Base-by-base conservation (phyloP, 2,113 vertebrate genomes). In the Rhynchomys soricoides region DNA sequence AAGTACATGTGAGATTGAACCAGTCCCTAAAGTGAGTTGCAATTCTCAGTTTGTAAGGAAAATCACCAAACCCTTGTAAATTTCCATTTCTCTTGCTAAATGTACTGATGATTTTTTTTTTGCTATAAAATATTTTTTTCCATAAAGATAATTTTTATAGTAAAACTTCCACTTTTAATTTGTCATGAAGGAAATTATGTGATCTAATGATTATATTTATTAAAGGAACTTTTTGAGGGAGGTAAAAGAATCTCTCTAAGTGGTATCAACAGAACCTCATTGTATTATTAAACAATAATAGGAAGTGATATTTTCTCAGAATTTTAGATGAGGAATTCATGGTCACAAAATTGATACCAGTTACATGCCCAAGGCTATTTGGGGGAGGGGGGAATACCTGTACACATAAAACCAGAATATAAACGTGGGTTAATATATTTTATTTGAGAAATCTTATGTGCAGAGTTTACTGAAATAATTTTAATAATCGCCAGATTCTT, bases 21-120 rank as follows among this genome's bases (percentile, higher is more conserved):
- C n/a, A 73, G 7, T 94, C 82, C 89, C 40, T 95, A 81, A 86
- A 26, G 17, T 86, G 71, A 86, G 37, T 82, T 86, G 78, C 40
- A 64, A 62, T 85, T 89, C 92, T 74, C 29, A 50, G 40, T 91
- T 95, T 91, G 81, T 70, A 89, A 91, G 83, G 59, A 94, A 96
- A 96, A 70, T 77, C 59, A 81, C 45, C 34, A 31, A 48, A 62
- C 12, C 13, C 48, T 77, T 91, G 93, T 57, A 92, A 89, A 19
- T 34, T 74, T 88, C 29, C 75, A 1, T 62, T 79, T 94, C 57
- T 90, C 77, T 59, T 94, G 43, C 4, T 45, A 79, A 88, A 95
- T 45, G 1, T 57, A 48, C 24, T 88, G 29, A 22, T 2, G 19
- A 70, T 21, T 66, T 34, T n/a, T 96, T 81, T 26, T 73, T 50